These are phyloP conservation scores for Cetonia aurata DNA, from an alignment of 2,888 invertebrate species.

Conservation along the genomic window DNA sequence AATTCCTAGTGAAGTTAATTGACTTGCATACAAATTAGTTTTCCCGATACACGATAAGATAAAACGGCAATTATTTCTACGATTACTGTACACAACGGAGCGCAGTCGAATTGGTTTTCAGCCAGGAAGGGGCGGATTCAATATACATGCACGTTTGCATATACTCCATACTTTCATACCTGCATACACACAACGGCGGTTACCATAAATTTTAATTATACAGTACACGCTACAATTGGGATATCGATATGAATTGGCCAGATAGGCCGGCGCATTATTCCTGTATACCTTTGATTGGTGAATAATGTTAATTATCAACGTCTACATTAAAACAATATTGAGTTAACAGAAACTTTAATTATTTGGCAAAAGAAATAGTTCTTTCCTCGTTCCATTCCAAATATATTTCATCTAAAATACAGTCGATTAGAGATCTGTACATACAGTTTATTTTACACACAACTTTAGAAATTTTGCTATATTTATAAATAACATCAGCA, in stretches of 20 bases:
- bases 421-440: too few relatives aligned
- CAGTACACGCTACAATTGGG: conserved; percentile 1
- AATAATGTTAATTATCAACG: too few relatives aligned
- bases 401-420: too few relatives aligned
- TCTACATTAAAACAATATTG: too few relatives aligned
- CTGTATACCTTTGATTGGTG: too few relatives aligned
- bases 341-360: too few relatives aligned
- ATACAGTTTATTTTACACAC: too few relatives aligned
- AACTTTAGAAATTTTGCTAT: too few relatives aligned
- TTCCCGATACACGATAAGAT: conserved; percentile 62
- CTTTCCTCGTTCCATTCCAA: too few relatives aligned
- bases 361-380: too few relatives aligned
- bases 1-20: conserved; percentile 44
- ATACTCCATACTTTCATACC: conserved; percentile 43
- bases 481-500: too few relatives aligned
- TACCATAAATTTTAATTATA: conserved; percentile 43
- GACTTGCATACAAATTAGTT: conserved; percentile 55
- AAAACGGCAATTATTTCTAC: conserved; percentile 64
- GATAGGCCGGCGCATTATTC: neutral
- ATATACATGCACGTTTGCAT: conserved; percentile 41
- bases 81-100: conserved; percentile 51
- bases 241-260: neutral
- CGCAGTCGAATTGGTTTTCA: conserved; percentile 39
- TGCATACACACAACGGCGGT: conserved; percentile 27
- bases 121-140: conserved; percentile 18